Base-by-base conservation (phyloP, 1,140 invertebrate species). In the Camponotus vicinus region DNA sequence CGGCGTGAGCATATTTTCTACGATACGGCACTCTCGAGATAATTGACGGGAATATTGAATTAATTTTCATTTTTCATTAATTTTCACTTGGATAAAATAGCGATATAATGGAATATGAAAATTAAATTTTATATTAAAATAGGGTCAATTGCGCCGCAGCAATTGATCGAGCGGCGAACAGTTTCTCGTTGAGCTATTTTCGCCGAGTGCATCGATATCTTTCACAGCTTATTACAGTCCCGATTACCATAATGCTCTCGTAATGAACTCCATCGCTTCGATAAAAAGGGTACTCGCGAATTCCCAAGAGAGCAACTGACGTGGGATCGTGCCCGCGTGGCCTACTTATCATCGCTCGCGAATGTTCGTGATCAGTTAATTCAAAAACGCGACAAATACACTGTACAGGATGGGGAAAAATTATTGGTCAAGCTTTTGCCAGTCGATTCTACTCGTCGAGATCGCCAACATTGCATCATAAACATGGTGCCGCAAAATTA, bases 291-390 rank as follows among this genome's bases (percentile, higher is more conserved):
- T 13, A 55, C 8, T 45, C 37, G 40, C 9, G 11, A 80, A 80
- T 57, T 80, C 66, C 73, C 32, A 61, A 32, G 75, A 49, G 71
- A 52, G 66, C n/a, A 40, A 18, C 15, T 42, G 32, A 18, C n/a
- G 27, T n/a, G 32, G 18, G 27, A 49, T 77, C 67, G 52, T 8
- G 40, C 27, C 27, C 45, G 64, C 70, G 52, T 67, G 83, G 63
- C 76, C 76, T 27, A 86, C 57, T 89, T 88, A 90, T 82, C 80
- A 71, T 90, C 82, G 59, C 67, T 32, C 45, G 49, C 59, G 63
- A 42, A 85, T 78, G 75, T 77, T 80, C 79, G 86, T 85, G 71
- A 83, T 52, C 27, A 27, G 57, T 91, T 91, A 91, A 91, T 91
- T 91, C 82, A 88, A 89, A 90, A 89, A 61, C 61, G 67, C 40